These are phyloP conservation scores for Elymnias hypermnestra DNA, from an alignment of 1,140 invertebrate species.

Conservation along the genomic window DNA sequence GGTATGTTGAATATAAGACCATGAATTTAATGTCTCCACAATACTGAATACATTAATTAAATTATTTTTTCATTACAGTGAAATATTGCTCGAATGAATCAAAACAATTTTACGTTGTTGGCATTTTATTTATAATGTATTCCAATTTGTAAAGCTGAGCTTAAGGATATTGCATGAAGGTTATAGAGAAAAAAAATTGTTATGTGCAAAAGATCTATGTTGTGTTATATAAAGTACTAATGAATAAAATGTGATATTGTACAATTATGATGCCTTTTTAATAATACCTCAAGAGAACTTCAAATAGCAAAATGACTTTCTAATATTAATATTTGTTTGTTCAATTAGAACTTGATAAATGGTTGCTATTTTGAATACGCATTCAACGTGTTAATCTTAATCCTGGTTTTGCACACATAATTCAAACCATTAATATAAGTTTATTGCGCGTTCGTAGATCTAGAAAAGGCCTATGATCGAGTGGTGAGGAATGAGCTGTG, in stretches of 20 bases:
- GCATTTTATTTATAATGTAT: slow-evolving; percentile 64
- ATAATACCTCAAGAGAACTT: no score
- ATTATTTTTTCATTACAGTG: neutral
- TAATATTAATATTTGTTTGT: neutral
- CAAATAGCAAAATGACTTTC: neutral
- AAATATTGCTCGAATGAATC: slow-evolving; percentile 32
- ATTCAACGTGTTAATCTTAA: no score
- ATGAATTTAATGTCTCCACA: no score
- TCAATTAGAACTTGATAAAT: no score
- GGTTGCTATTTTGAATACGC: no score
- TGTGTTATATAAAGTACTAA: slow-evolving; percentile 67
- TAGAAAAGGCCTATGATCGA: no score
- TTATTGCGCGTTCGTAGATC: no score
- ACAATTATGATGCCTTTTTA: slow-evolving; percentile 17
- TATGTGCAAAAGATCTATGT: slow-evolving; percentile 66
- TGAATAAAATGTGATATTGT: slow-evolving; percentile 71
- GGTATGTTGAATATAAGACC: no score
- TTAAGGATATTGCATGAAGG: slow-evolving; percentile 43
- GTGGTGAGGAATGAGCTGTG: no score
- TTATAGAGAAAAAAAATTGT: slow-evolving; percentile 42
- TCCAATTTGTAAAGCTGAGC: slow-evolving; percentile 61
- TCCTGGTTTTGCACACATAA: no score
- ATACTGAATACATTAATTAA: slow-evolving; percentile 4
- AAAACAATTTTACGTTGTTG: slow-evolving; percentile 50
- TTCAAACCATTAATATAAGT: no score